Base-by-base conservation (phyloP, 1,140 invertebrate species). In the Gerris buenoi region DNA sequence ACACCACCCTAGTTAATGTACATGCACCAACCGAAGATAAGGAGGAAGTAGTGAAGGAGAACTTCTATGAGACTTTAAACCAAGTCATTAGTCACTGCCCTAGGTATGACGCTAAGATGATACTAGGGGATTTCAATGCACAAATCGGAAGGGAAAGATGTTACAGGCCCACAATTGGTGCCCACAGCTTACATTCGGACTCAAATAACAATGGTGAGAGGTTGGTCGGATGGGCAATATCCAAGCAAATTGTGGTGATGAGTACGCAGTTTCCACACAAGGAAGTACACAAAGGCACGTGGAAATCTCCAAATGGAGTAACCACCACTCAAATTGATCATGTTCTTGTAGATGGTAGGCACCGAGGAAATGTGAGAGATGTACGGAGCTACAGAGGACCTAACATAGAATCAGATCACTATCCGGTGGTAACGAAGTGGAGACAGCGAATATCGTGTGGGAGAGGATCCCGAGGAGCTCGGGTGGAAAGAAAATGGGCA, bases 201-300 rank as follows among this genome's bases (percentile, higher is more conserved):
- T 71, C 66, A 46, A 73, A 72, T 65, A 67, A 69, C 56, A 72
- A 72, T 63, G 70, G 70, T 28, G 27, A 67, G 65, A 65, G 67
- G 66, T 26, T 70, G 25, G 66, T 70, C 15, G 67, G 29, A 58
- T 68, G 65, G 14, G 65, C 68, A 25, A 46, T 25, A 26, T 5
- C 65, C 25, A 62, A 29, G 27, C 25, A 28, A 25, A 15, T 68
- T 14, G n/a, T 23, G 62, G 29, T 68, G 33, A 58, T 22, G 33
- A 67, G 61, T 60, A 72, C 68, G 56, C 26, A 58, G 22, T 73
- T 72, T 18, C 65, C 65, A 10, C 68, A 72, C 64, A 70, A 70
- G 64, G 63, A 70, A 28, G 71, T 73, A 58, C 68, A 73, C 64
- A 71, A 70, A 60, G 65, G 57, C 23, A 70, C 69, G 33, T 72